These are phyloP conservation scores for Sander vitreus DNA, from an alignment of 2,113 vertebrate species.

Conservation along the genomic window DNA sequence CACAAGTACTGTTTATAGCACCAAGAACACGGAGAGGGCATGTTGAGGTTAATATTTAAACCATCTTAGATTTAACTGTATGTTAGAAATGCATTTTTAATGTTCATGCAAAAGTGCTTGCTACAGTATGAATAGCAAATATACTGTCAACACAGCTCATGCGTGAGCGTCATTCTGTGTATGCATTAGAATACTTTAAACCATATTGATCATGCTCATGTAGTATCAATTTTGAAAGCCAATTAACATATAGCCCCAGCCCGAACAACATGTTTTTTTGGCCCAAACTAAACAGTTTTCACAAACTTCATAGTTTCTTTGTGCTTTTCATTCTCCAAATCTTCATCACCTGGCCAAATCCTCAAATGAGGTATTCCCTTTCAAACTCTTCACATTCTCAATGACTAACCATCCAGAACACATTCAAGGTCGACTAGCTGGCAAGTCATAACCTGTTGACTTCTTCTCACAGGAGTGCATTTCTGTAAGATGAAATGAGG, in stretches of 20 bases:
- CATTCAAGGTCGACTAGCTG: neutral
- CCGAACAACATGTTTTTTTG: neutral
- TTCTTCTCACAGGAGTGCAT: neutral
- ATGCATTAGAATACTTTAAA: neutral
- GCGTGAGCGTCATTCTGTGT: slow-evolving; percentile 30
- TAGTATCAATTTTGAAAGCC: neutral
- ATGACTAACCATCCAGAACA: slow-evolving; percentile 5
- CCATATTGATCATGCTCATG: neutral
- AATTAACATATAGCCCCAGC: neutral
- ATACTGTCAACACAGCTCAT: neutral
- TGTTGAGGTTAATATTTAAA: slow-evolving; percentile 20
- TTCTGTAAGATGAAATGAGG: neutral
- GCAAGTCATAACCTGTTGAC: slow-evolving; percentile 11
- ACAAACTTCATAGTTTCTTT: neutral
- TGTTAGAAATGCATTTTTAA: slow-evolving; percentile 42
- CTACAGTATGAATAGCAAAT: slow-evolving; percentile 23
- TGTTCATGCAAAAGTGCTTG: slow-evolving; percentile 30
- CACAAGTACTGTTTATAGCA: slow-evolving; percentile 10
- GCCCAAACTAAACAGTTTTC: neutral
- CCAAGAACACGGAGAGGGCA: neutral
- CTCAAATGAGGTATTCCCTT: neutral
- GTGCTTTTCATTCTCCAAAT: neutral
- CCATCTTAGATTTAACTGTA: neutral
- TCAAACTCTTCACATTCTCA: neutral
- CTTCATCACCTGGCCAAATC: neutral